Evolutionary conservation across 2,888 invertebrate species (phyloP).

Genomic region (Orgyia antiqua): DNA sequence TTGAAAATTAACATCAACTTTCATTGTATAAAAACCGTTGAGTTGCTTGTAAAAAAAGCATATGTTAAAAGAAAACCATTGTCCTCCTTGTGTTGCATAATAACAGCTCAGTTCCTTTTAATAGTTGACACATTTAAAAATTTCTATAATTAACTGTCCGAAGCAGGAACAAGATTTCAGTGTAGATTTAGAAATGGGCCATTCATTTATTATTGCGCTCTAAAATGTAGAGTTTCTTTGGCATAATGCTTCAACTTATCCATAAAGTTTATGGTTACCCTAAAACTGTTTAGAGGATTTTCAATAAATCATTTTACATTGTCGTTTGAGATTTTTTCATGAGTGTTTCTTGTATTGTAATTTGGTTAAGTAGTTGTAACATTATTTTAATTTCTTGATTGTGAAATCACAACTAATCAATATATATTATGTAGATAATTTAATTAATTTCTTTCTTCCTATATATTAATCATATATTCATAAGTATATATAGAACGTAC

Average conservation of each 20-base stretch:
- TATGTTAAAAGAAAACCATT: no score
- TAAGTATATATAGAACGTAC: no score
- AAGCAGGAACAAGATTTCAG: conserved; percentile 1
- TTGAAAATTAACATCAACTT: no score
- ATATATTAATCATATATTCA: no score
- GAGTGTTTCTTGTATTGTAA: conserved; percentile 15
- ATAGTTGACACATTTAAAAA: conserved; percentile 7
- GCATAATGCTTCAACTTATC: conserved; percentile 5
- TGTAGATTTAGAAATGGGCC: conserved; percentile 6
- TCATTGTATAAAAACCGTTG: no score
- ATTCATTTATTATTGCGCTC: conserved; percentile 7
- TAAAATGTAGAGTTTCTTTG: conserved; percentile 5
- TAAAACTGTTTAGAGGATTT: conserved; percentile 16
- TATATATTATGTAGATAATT: no score
- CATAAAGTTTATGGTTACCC: conserved; percentile 19
- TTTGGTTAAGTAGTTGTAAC: conserved; percentile 4
- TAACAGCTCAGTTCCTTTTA: no score
- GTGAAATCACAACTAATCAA: no score
- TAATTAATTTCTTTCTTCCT: no score
- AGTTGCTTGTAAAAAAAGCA: no score
- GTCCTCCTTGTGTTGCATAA: no score
- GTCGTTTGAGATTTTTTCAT: conserved; percentile 22
- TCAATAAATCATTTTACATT: conserved; percentile 28
- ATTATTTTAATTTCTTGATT: no score
- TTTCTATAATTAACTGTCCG: conserved; percentile 6